phyloP scores from a whole-genome alignment of 2,888 invertebrate genomes.

The Diaprepes abbreviatus region DNA sequence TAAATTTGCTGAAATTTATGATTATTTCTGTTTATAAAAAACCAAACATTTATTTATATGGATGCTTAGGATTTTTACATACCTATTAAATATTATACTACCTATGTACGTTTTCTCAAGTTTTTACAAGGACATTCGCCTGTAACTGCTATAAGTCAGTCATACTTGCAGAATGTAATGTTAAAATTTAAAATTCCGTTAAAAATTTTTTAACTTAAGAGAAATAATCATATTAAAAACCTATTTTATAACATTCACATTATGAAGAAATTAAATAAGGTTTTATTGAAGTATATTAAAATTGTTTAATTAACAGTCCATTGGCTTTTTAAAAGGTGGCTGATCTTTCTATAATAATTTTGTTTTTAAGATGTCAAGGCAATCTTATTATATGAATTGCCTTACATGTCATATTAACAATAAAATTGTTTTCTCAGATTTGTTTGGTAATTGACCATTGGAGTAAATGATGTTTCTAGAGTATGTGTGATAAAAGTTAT shows the following conservation, averaged over 20 bases:
- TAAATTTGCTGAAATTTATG: not conserved
- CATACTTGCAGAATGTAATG: too few species aligned
- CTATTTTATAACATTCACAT: too few species aligned
- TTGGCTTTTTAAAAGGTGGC: conserved; percentile 16
- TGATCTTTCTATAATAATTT: conserved; percentile 9
- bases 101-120: not conserved
- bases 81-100: not conserved
- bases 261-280: too few species aligned
- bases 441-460: not conserved
- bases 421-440: not conserved
- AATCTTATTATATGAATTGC: conserved; percentile 3
- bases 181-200: too few species aligned
- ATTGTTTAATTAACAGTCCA: conserved; percentile 21
- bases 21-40: not conserved
- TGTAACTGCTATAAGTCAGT: too few species aligned
- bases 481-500: too few species aligned
- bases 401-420: conserved; percentile 2
- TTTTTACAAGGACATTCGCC: conserved; percentile 9
- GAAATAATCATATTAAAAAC: too few species aligned
- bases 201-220: too few species aligned
- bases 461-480: too few species aligned
- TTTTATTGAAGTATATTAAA: not conserved
- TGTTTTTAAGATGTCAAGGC: conserved; percentile 23
- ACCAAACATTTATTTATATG: not conserved
- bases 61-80: not conserved